Percentiles rank a stretch among this genome's conserved stretches.
These are phyloP conservation scores for Sycophila texana DNA, from an alignment of 2,888 invertebrate species.

Conservation along the genomic window DNA sequence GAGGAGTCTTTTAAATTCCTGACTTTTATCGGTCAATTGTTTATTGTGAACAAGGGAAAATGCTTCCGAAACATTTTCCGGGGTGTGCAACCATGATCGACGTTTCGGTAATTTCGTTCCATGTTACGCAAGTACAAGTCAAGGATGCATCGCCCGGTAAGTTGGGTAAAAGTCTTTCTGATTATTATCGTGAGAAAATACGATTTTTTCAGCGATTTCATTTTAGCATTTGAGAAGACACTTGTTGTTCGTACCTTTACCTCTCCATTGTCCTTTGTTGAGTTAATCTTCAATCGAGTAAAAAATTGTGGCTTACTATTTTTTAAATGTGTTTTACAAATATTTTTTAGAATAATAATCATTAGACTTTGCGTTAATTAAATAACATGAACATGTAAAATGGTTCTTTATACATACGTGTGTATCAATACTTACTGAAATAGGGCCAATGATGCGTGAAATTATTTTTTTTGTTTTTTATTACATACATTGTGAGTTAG, in stretches of 20 bases:
- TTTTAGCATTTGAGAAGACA: not conserved
- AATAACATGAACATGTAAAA: too few species aligned
- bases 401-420: too few species aligned
- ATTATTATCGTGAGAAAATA: not conserved
- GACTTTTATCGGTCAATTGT: conserved; percentile 19
- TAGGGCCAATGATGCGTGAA: too few species aligned
- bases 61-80: not conserved
- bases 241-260: not conserved
- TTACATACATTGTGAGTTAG: too few species aligned
- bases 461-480: too few species aligned
- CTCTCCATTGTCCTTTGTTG: too few species aligned
- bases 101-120: not conserved
- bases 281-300: too few species aligned
- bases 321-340: too few species aligned
- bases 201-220: conserved; percentile 25
- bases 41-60: not conserved
- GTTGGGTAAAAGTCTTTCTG: not conserved
- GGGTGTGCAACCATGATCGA: not conserved
- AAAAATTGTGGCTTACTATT: too few species aligned
- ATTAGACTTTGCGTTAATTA: too few species aligned
- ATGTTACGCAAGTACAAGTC: not conserved
- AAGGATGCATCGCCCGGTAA: conserved; percentile 17
- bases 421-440: too few species aligned
- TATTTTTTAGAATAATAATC: too few species aligned
- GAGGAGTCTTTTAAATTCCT: not conserved